Conservation (phyloP, 2,888 invertebrate species). For the Pyralis farinalis region DNA sequence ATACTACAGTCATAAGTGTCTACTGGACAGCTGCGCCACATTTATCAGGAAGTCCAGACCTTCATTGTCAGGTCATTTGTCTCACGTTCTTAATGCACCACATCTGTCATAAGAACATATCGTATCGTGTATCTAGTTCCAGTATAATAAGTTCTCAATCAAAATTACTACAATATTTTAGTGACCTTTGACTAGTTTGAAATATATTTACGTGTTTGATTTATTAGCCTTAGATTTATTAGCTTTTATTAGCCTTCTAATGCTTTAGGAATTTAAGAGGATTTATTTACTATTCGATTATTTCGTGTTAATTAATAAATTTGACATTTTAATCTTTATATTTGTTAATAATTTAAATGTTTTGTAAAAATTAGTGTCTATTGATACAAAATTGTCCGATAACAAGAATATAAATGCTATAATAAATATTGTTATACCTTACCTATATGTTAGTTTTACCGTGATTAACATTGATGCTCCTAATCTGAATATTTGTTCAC, state of each 20-base stretch:
- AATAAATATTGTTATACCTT: background rate
- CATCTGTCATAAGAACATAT: conserved; percentile 58
- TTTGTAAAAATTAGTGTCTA: conserved; percentile 19
- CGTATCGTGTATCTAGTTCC: conserved; percentile 31
- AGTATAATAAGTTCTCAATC: conserved; percentile 10
- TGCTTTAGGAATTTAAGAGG: no score
- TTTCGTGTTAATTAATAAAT: no score
- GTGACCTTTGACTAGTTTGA: conserved; percentile 23
- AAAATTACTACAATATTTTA: conserved; percentile 16
- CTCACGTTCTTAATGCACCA: conserved; percentile 44
- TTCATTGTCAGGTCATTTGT: conserved; percentile 61
- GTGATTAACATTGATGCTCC: conserved; percentile 44
- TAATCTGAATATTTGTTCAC: conserved; percentile 17
- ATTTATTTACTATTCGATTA: no score
- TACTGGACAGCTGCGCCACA: conserved; percentile 51
- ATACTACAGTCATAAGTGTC: conserved; percentile 26
- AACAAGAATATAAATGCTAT: background rate
- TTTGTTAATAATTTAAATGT: no score
- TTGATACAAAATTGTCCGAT: conserved; percentile 13
- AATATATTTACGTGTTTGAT: no score
- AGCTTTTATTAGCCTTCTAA: no score
- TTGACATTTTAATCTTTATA: no score
- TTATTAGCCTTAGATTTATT: no score
- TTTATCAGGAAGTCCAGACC: conserved; percentile 60
- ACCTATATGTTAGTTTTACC: conserved; percentile 27